Conservation (phyloP, 2,113 vertebrate genomes). For the Shinisaurus crocodilurus region DNA sequence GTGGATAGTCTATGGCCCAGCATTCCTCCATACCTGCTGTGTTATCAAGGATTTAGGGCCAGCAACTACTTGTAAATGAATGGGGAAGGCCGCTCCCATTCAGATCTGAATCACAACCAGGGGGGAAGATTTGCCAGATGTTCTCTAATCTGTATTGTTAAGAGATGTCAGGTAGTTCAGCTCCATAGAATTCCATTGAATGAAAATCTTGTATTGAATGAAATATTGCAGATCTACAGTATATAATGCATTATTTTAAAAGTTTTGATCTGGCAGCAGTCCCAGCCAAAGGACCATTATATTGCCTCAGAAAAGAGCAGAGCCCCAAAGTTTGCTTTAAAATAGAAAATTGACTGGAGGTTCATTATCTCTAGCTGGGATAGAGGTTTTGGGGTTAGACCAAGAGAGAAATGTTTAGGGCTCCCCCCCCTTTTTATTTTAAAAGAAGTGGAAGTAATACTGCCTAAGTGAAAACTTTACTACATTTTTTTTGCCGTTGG, state of each 20-base stretch:
- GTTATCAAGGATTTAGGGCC: background rate
- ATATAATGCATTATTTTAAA: conserved; percentile 26
- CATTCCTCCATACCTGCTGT: background rate
- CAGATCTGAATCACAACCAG: background rate
- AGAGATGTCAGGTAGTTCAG: conserved; percentile 14
- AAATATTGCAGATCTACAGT: conserved; percentile 30
- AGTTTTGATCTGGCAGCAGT: conserved; percentile 35
- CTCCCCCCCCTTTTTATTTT: background rate
- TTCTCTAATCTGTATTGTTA: conserved; percentile 31
- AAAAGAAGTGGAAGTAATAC: background rate
- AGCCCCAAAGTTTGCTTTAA: conserved; percentile 30
- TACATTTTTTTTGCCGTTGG: background rate
- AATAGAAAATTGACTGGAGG: conserved; percentile 26
- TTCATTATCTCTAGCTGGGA: conserved; percentile 31
- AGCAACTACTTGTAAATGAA: background rate
- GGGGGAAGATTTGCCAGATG: background rate
- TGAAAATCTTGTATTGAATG: conserved; percentile 27
- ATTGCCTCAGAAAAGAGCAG: conserved; percentile 4
- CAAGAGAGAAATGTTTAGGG: background rate
- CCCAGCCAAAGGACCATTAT: conserved; percentile 26
- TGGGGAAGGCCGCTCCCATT: conserved; percentile 4
- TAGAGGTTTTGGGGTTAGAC: background rate
- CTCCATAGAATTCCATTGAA: conserved; percentile 30
- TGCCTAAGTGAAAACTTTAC: background rate
- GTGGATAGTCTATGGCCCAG: background rate